These are phyloP conservation scores for Drosophila rufa DNA, from an alignment of 1,140 invertebrate genomes.

Conservation along the genomic window DNA sequence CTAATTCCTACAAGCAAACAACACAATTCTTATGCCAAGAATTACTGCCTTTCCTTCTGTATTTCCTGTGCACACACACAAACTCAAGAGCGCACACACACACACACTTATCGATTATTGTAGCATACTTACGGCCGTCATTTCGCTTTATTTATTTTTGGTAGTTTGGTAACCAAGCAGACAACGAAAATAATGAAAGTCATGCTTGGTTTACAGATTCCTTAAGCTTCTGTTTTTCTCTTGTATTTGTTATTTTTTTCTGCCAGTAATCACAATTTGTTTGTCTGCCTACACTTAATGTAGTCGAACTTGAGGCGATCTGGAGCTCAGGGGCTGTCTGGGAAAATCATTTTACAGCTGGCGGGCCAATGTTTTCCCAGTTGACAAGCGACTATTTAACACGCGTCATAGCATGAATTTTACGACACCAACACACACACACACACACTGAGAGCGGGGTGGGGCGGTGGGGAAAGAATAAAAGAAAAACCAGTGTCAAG, in stretches of 20 bases:
- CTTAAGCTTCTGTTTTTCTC: constrained; percentile 25
- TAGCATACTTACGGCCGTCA: constrained; percentile 77
- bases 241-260: constrained; percentile 7
- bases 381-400: constrained; percentile 81
- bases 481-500: constrained; percentile 85
- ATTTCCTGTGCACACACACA: constrained; percentile 20
- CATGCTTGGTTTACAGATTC: constrained; percentile 56
- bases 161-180: constrained; percentile 37
- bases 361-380: constrained; percentile 49
- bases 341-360: constrained; percentile 54
- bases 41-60: background rate
- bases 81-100: constrained; percentile 16
- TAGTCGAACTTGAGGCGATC: constrained; percentile 46
- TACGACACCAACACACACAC: constrained; percentile 49
- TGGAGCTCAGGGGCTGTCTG: constrained; percentile 37
- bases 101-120: constrained; percentile 73
- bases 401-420: constrained; percentile 78
- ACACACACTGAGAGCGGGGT: constrained; percentile 6
- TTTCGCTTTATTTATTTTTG: constrained; percentile 33
- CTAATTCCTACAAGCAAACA: background rate
- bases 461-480: constrained; percentile 31
- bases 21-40: background rate
- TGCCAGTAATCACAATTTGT: constrained; percentile 70
- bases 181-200: constrained; percentile 57
- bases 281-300: constrained; percentile 45